A percentile compares a stretch with the other conserved stretches of the same genome.
These are phyloP conservation scores for Enhydra lutris DNA, from an alignment of 2,113 vertebrate genomes.

Conservation along the genomic window DNA sequence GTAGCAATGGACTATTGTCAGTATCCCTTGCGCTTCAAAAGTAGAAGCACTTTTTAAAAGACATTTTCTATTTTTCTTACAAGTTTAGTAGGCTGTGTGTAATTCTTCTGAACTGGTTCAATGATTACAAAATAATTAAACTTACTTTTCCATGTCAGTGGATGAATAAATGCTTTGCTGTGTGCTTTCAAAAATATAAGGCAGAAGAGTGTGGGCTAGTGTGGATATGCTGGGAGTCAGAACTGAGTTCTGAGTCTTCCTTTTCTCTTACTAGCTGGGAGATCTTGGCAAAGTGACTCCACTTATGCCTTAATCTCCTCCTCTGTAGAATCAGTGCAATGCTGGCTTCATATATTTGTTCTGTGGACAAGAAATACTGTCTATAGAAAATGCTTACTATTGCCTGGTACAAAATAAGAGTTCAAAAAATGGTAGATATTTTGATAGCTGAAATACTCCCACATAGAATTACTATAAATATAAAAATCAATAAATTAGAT, in stretches of 20 bases:
- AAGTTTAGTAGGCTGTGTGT: background rate
- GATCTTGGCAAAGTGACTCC: background rate
- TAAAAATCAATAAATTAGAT: background rate
- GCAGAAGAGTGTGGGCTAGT: background rate
- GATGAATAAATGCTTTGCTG: background rate
- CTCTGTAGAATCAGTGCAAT: background rate
- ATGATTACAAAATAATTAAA: background rate
- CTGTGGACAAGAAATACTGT: background rate
- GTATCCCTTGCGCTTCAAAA: background rate
- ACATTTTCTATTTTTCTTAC: background rate
- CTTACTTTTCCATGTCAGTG: background rate
- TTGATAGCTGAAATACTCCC: background rate
- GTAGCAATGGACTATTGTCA: background rate
- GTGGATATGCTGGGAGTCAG: background rate
- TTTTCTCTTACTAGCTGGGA: background rate
- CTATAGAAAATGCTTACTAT: background rate
- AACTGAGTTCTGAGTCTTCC: background rate
- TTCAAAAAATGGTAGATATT: background rate
- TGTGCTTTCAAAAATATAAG: background rate
- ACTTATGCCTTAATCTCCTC: background rate
- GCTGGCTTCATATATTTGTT: background rate
- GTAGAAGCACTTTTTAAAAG: background rate
- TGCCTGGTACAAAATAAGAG: background rate
- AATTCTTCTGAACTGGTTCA: background rate
- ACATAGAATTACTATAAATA: background rate